phyloP scores from a whole-genome alignment of 2,888 invertebrate species.

The Acleris laterana region DNA sequence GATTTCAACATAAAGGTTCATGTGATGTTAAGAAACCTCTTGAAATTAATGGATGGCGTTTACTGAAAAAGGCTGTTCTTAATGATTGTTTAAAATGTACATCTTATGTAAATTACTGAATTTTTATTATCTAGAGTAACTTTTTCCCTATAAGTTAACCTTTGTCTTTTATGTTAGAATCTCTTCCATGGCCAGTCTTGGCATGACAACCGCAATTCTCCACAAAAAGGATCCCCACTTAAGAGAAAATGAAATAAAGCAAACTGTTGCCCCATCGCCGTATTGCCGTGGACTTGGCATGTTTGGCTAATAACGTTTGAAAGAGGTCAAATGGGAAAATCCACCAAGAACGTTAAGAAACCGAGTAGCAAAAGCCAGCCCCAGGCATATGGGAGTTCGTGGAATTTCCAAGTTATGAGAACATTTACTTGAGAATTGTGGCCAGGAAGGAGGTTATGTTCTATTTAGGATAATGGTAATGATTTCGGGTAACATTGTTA shows the following conservation, averaged over 20 bases:
- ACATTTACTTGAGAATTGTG: slow-evolving; percentile 5
- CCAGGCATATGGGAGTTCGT: slow-evolving; percentile 10
- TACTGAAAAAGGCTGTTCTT: background rate
- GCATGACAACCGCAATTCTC: slow-evolving; percentile 38
- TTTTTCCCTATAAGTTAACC: no score
- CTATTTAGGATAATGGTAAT: background rate
- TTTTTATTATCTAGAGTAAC: no score
- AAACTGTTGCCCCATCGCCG: slow-evolving; percentile 40
- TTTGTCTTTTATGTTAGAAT: background rate
- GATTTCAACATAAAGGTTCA: background rate
- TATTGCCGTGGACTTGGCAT: slow-evolving; percentile 52
- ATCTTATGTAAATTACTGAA: no score
- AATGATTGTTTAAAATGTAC: no score
- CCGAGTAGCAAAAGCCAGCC: background rate
- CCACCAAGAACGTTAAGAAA: slow-evolving; percentile 22
- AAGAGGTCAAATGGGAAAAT: slow-evolving; percentile 46
- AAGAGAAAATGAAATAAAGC: slow-evolving; percentile 52
- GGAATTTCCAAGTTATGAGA: slow-evolving; percentile 6
- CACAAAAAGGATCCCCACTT: slow-evolving; percentile 44
- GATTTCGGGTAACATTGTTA: background rate
- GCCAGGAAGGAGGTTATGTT: background rate
- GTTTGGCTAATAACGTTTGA: slow-evolving; percentile 55
- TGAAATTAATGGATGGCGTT: background rate
- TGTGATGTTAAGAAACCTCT: background rate
- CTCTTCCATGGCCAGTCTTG: slow-evolving; percentile 22